phyloP scores from a whole-genome alignment of 1,140 invertebrate genomes.

The Zaprionus kolodkinae region DNA sequence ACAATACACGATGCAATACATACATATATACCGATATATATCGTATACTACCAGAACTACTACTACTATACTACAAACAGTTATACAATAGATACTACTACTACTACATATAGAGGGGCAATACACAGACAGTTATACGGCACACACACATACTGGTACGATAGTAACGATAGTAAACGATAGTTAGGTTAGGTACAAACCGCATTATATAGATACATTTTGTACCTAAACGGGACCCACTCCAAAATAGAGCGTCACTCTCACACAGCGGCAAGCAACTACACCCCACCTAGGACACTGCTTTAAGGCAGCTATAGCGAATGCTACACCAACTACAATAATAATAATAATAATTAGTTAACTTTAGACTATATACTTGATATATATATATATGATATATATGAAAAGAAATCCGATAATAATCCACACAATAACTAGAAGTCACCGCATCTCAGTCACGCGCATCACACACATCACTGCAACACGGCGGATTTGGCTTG shows the following conservation, averaged over 20 bases:
- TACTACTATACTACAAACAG: neutral
- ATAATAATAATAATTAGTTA: conserved; percentile 41
- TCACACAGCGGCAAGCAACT: conserved; percentile 66
- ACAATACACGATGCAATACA: conserved; percentile 16
- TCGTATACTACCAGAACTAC: conserved; percentile 6
- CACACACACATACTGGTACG: conserved; percentile 12
- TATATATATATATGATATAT: conserved; percentile 19
- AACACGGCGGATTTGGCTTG: conserved; percentile 23
- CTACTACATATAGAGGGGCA: conserved; percentile 51
- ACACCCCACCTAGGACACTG: conserved; percentile 80
- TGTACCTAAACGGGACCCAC: conserved; percentile 61
- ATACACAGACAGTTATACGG: conserved; percentile 1
- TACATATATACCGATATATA: conserved; percentile 15
- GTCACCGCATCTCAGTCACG: conserved; percentile 9
- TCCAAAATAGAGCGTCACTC: conserved; percentile 59
- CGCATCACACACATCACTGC: conserved; percentile 6
- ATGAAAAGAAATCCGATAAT: neutral
- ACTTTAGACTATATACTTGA: conserved; percentile 38
- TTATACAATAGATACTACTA: conserved; percentile 2
- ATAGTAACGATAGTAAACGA: conserved; percentile 47
- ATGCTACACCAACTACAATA: conserved; percentile 70
- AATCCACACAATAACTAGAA: conserved; percentile 5
- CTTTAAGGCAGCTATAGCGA: conserved; percentile 76
- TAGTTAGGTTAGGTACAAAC: conserved; percentile 38
- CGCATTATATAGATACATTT: conserved; percentile 19